These are phyloP conservation scores for Podiceps cristatus DNA, from an alignment of 2,113 vertebrate species.

Conservation along the genomic window DNA sequence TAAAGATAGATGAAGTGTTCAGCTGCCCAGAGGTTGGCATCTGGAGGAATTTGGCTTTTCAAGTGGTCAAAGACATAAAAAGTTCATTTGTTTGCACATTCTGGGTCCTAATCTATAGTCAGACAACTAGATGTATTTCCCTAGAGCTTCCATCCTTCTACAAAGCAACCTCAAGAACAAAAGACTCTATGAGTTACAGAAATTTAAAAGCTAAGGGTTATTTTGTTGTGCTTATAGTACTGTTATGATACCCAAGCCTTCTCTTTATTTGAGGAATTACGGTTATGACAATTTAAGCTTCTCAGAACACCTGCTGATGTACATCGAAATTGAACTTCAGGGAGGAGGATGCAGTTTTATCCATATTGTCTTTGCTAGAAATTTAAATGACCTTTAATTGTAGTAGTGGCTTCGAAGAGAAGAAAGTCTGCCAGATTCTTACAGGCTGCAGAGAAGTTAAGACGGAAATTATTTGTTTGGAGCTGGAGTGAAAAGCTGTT, in stretches of 20 bases:
- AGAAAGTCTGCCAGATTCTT: background rate
- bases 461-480: background rate
- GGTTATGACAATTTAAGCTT: background rate
- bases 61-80: background rate
- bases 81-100: background rate
- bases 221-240: background rate
- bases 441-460: background rate
- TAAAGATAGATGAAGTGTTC: background rate
- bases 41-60: background rate
- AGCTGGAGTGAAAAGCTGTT: background rate
- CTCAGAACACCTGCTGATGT: background rate
- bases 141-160: background rate
- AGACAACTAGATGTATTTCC: slow-evolving; percentile 1
- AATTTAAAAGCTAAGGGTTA: background rate
- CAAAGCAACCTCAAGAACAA: background rate
- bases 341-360: background rate
- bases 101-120: background rate
- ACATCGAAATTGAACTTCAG: background rate
- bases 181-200: background rate
- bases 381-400: background rate
- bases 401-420: background rate
- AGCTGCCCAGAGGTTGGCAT: background rate
- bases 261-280: slow-evolving; percentile 20
- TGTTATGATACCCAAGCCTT: background rate
- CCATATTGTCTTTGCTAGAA: background rate